Evolutionary conservation across 2,888 invertebrate genomes (phyloP).

Genomic region (Amiota communis): DNA sequence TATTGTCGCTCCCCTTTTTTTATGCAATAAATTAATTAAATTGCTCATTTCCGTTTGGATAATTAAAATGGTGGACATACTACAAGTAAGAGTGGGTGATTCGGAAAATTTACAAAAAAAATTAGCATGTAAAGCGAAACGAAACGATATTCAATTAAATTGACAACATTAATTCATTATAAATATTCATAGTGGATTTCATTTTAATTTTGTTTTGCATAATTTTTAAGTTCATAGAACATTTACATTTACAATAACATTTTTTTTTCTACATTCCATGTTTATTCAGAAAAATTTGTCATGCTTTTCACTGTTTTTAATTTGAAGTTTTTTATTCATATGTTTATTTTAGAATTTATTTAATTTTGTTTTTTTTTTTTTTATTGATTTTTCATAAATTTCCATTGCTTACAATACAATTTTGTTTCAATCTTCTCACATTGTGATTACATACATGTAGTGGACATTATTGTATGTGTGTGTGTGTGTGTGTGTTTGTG

Average conservation of each 20-base stretch:
- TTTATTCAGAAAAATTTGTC: too few relatives aligned
- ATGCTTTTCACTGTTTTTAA: neutral
- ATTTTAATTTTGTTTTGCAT: conserved; percentile 16
- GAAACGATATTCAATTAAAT: conserved; percentile 21
- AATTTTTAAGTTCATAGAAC: too few relatives aligned
- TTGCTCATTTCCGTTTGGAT: conserved; percentile 54
- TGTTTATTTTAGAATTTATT: neutral
- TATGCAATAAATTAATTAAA: conserved; percentile 56
- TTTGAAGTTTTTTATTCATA: neutral
- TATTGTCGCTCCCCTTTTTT: neutral
- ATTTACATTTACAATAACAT: neutral
- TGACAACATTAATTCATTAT: conserved; percentile 29
- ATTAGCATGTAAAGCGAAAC: too few relatives aligned
- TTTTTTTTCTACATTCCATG: conserved; percentile 10
- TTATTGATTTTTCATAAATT: conserved; percentile 24
- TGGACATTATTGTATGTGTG: too few relatives aligned
- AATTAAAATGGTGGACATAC: conserved; percentile 46
- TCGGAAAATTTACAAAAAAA: too few relatives aligned
- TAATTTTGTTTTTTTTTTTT: neutral
- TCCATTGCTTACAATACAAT: neutral
- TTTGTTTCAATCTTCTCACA: conserved; percentile 3
- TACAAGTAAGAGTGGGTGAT: too few relatives aligned
- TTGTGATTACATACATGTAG: too few relatives aligned
- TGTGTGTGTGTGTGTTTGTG: conserved; percentile 28
- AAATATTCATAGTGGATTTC: conserved; percentile 19